Conservation (phyloP, 2,113 vertebrate species). For the Calidris pugnax region DNA sequence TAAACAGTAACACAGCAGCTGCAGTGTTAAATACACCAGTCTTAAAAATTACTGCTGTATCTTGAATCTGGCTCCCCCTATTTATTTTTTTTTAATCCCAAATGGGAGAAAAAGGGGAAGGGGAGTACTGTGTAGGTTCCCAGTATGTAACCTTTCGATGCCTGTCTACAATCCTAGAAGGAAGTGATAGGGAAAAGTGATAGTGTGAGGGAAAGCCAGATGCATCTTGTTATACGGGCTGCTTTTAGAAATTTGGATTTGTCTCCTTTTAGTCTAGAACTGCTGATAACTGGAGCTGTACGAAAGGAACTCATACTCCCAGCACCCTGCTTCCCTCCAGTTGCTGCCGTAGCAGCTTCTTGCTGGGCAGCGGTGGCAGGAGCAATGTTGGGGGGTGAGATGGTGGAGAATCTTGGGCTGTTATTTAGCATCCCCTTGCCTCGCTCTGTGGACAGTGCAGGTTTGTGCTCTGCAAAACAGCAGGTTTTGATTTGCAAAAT, state of each 20-base stretch:
- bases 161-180: background rate
- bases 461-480: background rate
- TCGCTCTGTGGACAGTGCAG: background rate
- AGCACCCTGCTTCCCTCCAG: background rate
- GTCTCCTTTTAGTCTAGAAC: background rate
- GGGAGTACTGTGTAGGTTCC: background rate
- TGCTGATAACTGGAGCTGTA: background rate
- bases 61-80: background rate
- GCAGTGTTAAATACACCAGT: background rate
- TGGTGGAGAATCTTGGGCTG: background rate
- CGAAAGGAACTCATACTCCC: background rate
- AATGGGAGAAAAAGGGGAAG: background rate
- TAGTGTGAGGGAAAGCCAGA: background rate
- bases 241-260: background rate
- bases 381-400: background rate
- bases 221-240: background rate
- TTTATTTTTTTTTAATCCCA: background rate
- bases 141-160: background rate
- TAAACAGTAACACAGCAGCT: background rate
- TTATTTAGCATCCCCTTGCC: background rate
- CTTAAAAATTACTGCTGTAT: background rate
- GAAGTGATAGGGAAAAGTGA: background rate
- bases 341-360: background rate
- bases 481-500: conserved; percentile 11
- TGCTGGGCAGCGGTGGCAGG: background rate